A percentile compares a stretch with the other conserved stretches of the same genome.
Evolutionary conservation across 2,797 vertebrate genomes (phyloP).

Genomic region (Crenuchus spilurus): DNA sequence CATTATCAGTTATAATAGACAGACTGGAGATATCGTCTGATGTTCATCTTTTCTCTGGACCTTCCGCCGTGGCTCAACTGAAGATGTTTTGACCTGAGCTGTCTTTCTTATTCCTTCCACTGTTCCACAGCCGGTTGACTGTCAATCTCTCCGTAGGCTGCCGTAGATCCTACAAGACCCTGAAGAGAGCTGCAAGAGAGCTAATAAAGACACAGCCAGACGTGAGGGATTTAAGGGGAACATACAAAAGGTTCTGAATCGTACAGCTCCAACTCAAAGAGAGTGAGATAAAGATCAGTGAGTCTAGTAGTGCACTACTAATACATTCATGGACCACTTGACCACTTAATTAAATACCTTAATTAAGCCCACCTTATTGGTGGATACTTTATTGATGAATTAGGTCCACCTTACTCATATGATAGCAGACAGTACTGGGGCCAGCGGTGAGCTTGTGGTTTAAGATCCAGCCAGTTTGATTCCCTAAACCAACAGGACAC

Average conservation of each 20-base stretch:
- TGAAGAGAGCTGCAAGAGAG: background rate
- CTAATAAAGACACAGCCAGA: background rate
- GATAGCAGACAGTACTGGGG: too few relatives aligned
- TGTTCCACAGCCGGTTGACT: constrained; percentile 1
- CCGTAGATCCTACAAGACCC: constrained; percentile 8
- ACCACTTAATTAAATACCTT: background rate
- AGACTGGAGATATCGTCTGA: too few relatives aligned
- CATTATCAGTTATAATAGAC: too few relatives aligned
- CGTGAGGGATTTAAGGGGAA: constrained; percentile 10
- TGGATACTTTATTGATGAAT: too few relatives aligned
- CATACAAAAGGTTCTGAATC: background rate
- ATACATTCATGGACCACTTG: background rate
- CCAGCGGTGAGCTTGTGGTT: too few relatives aligned
- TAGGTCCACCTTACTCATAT: too few relatives aligned
- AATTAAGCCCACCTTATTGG: too few relatives aligned
- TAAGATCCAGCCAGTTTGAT: too few relatives aligned
- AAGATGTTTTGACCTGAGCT: background rate
- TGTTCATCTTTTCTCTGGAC: too few relatives aligned
- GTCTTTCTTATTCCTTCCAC: constrained; percentile 8
- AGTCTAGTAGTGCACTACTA: background rate
- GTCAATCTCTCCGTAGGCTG: background rate
- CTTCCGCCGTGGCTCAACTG: too few relatives aligned
- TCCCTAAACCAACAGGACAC: too few relatives aligned
- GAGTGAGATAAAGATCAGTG: constrained; percentile 10
- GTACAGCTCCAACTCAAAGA: too few relatives aligned